Base-by-base conservation (phyloP, 1,140 invertebrate species). In the Brachionus angularis region DNA sequence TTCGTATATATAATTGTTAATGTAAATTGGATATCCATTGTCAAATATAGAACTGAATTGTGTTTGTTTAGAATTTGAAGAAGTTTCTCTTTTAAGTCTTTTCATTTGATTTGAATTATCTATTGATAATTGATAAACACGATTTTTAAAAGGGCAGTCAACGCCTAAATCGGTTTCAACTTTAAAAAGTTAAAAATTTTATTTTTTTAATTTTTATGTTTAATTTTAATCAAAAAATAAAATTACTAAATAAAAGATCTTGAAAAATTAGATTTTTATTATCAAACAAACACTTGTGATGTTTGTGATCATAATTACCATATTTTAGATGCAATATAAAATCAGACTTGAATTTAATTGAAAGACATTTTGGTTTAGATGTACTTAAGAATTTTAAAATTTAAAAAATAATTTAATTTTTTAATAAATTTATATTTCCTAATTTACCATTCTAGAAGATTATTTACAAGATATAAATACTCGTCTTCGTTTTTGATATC, bases 1-100 rank as follows among this genome's bases (percentile, higher is more conserved):
- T 39, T 33, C 23, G 12, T 58, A n/a, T n/a, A n/a, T n/a, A n/a
- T n/a, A n/a, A n/a, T n/a, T n/a, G n/a, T n/a, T n/a, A n/a, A n/a
- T n/a, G n/a, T n/a, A n/a, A n/a, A n/a, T 58, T 12, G 39, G 16
- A 7, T 58, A 27, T 23, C 39, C 53, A 34, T 58, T 23, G 10
- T 58, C 53, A 23, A 58, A 58, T 12, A 58, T 34, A 7, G 39
- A 14, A 58, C 53, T 58, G 39, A 58, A 58, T 58, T 58, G 53
- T 14, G 18, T 29, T 23, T 36, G 33, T 42, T 58, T 58, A 58
- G n/a, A n/a, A n/a, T n/a, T 23, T 33, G 3, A 39, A 4, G 10
- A 39, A 12, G 16, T 34, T 58, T 58, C 53, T 36, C 25, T 58
- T 58, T 58, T 23, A 42, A 42, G 3, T 42, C 3, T 58, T 4